Conservation (phyloP, 2,888 invertebrate genomes). For the Miltochrista miniata region DNA sequence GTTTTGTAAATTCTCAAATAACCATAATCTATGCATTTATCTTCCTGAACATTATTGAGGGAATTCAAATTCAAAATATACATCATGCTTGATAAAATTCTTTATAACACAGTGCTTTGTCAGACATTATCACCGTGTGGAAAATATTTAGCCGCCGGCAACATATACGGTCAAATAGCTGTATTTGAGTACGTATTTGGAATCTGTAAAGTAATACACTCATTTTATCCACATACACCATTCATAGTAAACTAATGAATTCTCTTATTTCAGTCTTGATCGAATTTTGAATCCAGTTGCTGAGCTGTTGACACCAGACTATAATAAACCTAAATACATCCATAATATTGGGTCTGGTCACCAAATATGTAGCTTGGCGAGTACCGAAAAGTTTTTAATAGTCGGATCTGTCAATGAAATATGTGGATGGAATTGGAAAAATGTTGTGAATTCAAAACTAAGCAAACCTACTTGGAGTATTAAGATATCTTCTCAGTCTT, state of each 20-base stretch:
- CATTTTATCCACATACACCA: background rate
- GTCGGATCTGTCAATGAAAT: slow-evolving; percentile 91
- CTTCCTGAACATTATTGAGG: background rate
- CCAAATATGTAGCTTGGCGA: slow-evolving; percentile 87
- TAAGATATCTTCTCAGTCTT: slow-evolving; percentile 85
- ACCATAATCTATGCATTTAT: too few relatives aligned
- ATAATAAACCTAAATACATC: slow-evolving; percentile 84
- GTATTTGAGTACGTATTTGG: slow-evolving; percentile 88
- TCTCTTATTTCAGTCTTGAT: slow-evolving; percentile 79
- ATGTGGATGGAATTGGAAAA: slow-evolving; percentile 90
- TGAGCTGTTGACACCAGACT: slow-evolving; percentile 80
- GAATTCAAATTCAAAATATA: background rate
- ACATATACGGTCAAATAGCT: slow-evolving; percentile 92
- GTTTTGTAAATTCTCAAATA: background rate
- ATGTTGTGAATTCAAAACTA: slow-evolving; percentile 84
- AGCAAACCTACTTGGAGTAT: slow-evolving; percentile 87
- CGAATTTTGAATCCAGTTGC: slow-evolving; percentile 84
- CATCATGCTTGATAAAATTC: slow-evolving; percentile 81
- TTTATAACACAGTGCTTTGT: slow-evolving; percentile 92
- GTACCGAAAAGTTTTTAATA: slow-evolving; percentile 87
- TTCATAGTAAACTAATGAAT: background rate
- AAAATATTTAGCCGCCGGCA: slow-evolving; percentile 91
- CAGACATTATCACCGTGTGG: slow-evolving; percentile 94
- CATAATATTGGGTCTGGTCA: slow-evolving; percentile 84
- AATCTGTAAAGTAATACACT: background rate